These are phyloP conservation scores for Aptenodytes forsteri DNA, from an alignment of 2,113 vertebrate species.

Conservation along the genomic window DNA sequence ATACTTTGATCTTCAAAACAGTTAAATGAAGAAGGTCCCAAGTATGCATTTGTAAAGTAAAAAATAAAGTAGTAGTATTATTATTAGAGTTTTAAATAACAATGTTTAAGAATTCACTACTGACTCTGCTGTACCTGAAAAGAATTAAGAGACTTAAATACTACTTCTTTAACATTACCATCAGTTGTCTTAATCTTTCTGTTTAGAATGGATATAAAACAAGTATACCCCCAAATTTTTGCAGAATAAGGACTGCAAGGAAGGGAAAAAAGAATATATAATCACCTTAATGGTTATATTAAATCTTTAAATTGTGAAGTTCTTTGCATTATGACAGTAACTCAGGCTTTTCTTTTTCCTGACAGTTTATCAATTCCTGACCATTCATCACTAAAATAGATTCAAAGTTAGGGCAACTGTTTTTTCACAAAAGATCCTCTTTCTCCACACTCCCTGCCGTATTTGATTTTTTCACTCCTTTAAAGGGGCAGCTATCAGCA, in stretches of 20 bases:
- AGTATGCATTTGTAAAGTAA: neutral
- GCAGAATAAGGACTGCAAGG: neutral
- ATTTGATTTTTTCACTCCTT: neutral
- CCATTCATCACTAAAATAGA: neutral
- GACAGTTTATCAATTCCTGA: neutral
- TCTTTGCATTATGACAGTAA: neutral
- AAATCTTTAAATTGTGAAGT: neutral
- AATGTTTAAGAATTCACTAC: neutral
- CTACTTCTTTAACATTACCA: neutral
- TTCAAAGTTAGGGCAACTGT: neutral
- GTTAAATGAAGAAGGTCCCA: neutral
- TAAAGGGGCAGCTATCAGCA: neutral
- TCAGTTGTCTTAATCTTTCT: neutral
- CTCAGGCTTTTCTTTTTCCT: neutral
- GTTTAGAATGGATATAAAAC: neutral
- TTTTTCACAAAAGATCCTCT: neutral
- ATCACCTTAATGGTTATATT: neutral
- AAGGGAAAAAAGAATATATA: neutral
- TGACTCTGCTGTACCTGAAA: neutral
- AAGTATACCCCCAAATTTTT: neutral
- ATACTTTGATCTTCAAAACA: neutral
- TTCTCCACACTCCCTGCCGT: neutral
- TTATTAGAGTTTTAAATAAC: neutral
- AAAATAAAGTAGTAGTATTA: neutral
- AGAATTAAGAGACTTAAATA: neutral